These are phyloP conservation scores for Pseudopipra pipra DNA, from an alignment of 2,113 vertebrate species.

Conservation along the genomic window DNA sequence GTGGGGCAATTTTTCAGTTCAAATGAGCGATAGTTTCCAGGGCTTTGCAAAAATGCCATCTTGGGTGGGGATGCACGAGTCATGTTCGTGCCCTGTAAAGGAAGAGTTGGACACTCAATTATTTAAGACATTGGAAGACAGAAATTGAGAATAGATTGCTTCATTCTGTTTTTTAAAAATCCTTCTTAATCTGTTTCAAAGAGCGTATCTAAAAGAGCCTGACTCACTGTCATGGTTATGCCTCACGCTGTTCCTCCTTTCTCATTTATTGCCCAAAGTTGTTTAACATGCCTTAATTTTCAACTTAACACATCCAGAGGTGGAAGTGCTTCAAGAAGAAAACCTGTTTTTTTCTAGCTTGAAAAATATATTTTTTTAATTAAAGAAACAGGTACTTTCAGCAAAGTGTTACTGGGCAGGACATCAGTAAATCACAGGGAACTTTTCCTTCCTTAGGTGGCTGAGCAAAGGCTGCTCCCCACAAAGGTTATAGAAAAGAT, in stretches of 20 bases:
- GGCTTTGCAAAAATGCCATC: neutral
- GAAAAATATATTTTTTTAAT: neutral
- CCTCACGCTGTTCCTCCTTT: neutral
- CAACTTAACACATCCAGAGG: neutral
- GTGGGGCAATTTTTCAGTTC: neutral
- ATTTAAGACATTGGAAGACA: neutral
- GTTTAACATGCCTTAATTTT: neutral
- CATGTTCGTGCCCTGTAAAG: fast-evolving
- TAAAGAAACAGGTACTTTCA: neutral
- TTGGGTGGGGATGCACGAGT: fast-evolving
- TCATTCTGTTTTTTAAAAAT: neutral
- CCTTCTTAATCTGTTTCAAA: neutral
- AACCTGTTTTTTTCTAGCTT: neutral
- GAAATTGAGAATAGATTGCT: neutral
- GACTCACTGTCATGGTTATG: neutral
- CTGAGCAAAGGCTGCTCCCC: neutral
- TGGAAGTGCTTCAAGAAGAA: neutral
- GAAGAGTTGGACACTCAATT: neutral
- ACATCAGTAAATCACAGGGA: neutral
- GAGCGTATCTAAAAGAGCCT: neutral
- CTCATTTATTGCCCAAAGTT: neutral
- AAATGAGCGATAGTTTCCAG: neutral
- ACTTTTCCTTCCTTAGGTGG: constrained; percentile 1
- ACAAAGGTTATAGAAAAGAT: neutral
- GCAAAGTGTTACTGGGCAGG: neutral